A percentile compares a stretch with the other conserved stretches of the same genome.
Evolutionary conservation across 2,797 vertebrate genomes (phyloP).

Genomic region (Cossypha heuglini): DNA sequence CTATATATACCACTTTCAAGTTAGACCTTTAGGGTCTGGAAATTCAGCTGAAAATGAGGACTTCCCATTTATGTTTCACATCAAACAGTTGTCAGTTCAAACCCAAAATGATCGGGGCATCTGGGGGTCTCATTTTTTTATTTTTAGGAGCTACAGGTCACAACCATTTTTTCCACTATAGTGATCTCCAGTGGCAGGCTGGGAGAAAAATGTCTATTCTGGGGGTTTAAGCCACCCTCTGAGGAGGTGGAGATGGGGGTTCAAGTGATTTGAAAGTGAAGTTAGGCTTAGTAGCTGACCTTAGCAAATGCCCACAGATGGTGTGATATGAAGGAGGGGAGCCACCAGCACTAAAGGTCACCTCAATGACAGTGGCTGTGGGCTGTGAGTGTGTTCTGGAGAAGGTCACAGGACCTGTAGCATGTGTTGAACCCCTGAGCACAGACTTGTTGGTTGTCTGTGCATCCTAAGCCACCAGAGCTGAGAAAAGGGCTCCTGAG

Average conservation of each 20-base stretch:
- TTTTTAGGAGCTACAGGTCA: background rate
- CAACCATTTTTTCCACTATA: background rate
- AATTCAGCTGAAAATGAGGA: background rate
- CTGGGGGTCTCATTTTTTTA: background rate
- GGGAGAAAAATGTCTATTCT: background rate
- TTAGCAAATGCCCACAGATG: rapidly evolving
- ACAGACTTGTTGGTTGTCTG: background rate
- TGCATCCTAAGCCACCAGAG: background rate
- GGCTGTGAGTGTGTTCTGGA: background rate
- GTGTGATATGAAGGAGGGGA: background rate
- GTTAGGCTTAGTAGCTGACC: background rate
- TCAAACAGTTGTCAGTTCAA: background rate
- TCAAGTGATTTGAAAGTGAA: background rate
- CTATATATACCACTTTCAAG: background rate
- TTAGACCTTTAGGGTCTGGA: background rate
- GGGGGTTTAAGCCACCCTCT: background rate
- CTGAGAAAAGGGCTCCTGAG: background rate
- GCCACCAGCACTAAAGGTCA: background rate
- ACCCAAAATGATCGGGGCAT: background rate
- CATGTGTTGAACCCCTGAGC: background rate
- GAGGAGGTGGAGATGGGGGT: background rate
- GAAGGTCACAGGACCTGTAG: background rate
- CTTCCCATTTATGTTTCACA: background rate
- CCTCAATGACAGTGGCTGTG: background rate
- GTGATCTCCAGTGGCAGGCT: background rate